Evolutionary conservation across 2,797 vertebrate genomes (phyloP).

Genomic region (Spondyliosoma cantharus): DNA sequence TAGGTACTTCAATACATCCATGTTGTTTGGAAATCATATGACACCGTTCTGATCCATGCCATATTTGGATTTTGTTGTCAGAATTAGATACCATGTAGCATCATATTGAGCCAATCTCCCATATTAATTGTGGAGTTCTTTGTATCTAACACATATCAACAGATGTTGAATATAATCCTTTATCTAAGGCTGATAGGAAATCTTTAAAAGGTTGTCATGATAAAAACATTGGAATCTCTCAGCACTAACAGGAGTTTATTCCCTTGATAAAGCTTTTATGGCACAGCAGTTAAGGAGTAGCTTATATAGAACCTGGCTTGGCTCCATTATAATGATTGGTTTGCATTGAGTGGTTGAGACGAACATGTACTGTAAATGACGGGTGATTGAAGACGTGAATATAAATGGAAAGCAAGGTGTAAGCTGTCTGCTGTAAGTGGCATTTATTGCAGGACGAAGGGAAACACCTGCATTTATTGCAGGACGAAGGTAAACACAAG

Average conservation of each 20-base stretch:
- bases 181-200: conserved; percentile 9
- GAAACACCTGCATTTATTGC: conserved; percentile 60
- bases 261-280: conserved; percentile 59
- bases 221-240: conserved; percentile 34
- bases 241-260: conserved; percentile 34
- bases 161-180: conserved; percentile 17
- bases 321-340: conserved; percentile 78
- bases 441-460: conserved; percentile 50
- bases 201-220: conserved; percentile 17
- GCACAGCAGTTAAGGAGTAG: conserved; percentile 35
- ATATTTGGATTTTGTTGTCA: background rate
- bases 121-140: background rate
- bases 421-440: conserved; percentile 43
- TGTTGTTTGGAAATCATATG: conserved; percentile 1
- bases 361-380: conserved; percentile 48
- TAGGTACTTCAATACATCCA: background rate
- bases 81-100: background rate
- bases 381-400: conserved; percentile 58
- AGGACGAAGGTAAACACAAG: conserved; percentile 37
- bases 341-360: conserved; percentile 49
- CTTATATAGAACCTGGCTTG: conserved; percentile 30
- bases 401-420: conserved; percentile 52
- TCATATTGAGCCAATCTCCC: background rate
- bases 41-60: background rate
- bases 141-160: background rate